These are phyloP conservation scores for Drosophila borealis DNA, from an alignment of 2,888 invertebrate species.

Conservation along the genomic window DNA sequence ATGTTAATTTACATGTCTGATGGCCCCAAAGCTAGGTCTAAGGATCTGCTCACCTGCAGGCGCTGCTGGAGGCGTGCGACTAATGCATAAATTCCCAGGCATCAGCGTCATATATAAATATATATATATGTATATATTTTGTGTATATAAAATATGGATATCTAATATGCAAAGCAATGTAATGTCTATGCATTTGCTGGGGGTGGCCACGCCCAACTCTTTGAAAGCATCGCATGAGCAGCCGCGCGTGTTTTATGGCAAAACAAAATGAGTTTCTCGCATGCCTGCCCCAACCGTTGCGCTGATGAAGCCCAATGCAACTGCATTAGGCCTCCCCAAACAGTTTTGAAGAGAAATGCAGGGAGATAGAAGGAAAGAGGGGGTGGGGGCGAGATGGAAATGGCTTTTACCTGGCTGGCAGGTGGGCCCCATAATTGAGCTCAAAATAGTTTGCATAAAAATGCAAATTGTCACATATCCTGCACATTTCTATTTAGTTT, in stretches of 20 bases:
- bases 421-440: conserved; percentile 66
- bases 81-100: conserved; percentile 70
- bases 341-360: not conserved
- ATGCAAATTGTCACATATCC: conserved; percentile 81
- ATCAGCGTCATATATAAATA: not conserved
- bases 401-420: conserved; percentile 10
- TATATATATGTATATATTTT: conserved; percentile 2
- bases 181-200: conserved; percentile 57
- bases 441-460: conserved; percentile 77
- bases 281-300: conserved; percentile 60
- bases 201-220: conserved; percentile 28
- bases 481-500: conserved; percentile 75
- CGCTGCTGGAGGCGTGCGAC: conserved; percentile 33
- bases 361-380: not conserved
- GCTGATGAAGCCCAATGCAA: conserved; percentile 46
- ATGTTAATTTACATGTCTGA: conserved; percentile 75
- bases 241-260: conserved; percentile 64
- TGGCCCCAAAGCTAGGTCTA: conserved; percentile 45
- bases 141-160: not conserved
- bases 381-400: not conserved
- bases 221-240: conserved; percentile 63
- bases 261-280: conserved; percentile 79
- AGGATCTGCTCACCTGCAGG: conserved; percentile 24
- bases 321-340: conserved; percentile 46
- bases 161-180: conserved; percentile 48